Evolutionary conservation across 2,113 vertebrate species (phyloP), one percentile per base, ranked within the genome.

Genomic region (Rissa tridactyla): DNA sequence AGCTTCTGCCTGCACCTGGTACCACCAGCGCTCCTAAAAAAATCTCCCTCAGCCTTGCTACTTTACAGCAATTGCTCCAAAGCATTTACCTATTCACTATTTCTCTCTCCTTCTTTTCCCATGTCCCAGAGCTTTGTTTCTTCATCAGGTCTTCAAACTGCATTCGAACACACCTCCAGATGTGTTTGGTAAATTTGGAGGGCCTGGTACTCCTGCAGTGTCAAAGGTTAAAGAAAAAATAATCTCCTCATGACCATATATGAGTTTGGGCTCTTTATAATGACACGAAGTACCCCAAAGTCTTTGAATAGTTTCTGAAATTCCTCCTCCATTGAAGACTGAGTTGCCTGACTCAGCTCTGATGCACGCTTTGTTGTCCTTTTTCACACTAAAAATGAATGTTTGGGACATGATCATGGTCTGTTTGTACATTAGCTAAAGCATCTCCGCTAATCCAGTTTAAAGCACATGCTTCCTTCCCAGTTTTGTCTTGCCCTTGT

Each of bases 21-120:
- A 40, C 5, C 21, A 60, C n/a, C 17, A 94, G 7, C 6, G 16
- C 32, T 66, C 17, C 32, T 64, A 64, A 76, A 84, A 49, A 70
- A 36, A 8, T 54, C 6, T 82, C n/a, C 22, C 76, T n/a, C 21
- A 75, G 8, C 13, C 21, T 22, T 68, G 5, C 29, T n/a, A 11
- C 44, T 57, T 73, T 11, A 57, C 3, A 69, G 40, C 12, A 66
- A 36, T 55, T 2, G 0, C 32, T 77, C 26, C n/a, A 13, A 88
- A 15, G 3, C 7, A 8, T 60, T 36, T 12, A 46, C 0, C 0
- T 47, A 7, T 42, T 69, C 13, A 23, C 21, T 51, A 12, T 30
- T 77, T 79, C 14, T 73, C 16, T 68, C 30, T 65, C 6, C 6
- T 90, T 30, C 34, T 77, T 47, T 68, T 29, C 15, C 5, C 4